These are phyloP conservation scores for Campoplex nolae DNA, from an alignment of 2,888 invertebrate species.

Conservation along the genomic window DNA sequence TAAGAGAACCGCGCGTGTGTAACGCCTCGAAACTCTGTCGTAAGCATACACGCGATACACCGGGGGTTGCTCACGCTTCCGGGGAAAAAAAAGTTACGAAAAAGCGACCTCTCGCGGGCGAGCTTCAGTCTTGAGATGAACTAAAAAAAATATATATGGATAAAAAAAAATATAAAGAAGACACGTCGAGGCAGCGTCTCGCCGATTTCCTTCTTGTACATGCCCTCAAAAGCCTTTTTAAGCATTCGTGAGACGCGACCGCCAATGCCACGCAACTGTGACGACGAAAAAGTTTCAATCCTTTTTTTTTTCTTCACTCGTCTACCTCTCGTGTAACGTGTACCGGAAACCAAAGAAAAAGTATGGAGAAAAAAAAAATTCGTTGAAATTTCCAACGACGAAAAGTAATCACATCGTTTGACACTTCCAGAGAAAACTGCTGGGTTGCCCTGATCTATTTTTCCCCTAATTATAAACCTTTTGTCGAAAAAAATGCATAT, in stretches of 20 bases:
- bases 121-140: conserved; percentile 1
- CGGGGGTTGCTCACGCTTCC: conserved; percentile 33
- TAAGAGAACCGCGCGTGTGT: conserved; percentile 49
- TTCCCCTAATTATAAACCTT: neutral
- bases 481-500: neutral
- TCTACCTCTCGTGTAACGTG: conserved; percentile 36
- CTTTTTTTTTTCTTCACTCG: conserved; percentile 16
- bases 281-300: conserved; percentile 54
- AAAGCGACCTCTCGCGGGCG: conserved; percentile 41
- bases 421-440: neutral
- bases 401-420: neutral
- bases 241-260: conserved; percentile 65
- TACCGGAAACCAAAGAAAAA: neutral
- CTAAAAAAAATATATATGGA: conserved; percentile 17
- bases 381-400: conserved; percentile 20
- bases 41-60: conserved; percentile 23
- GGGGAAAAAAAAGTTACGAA: conserved; percentile 51
- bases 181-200: conserved; percentile 62
- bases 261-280: conserved; percentile 66
- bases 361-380: conserved; percentile 8
- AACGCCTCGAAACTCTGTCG: conserved; percentile 40
- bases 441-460: neutral
- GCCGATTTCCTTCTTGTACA: conserved; percentile 57
- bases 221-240: conserved; percentile 70
- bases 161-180: conserved; percentile 24